These are phyloP conservation scores for Sebastes umbrosus DNA, from an alignment of 2,797 vertebrate genomes.

Conservation along the genomic window DNA sequence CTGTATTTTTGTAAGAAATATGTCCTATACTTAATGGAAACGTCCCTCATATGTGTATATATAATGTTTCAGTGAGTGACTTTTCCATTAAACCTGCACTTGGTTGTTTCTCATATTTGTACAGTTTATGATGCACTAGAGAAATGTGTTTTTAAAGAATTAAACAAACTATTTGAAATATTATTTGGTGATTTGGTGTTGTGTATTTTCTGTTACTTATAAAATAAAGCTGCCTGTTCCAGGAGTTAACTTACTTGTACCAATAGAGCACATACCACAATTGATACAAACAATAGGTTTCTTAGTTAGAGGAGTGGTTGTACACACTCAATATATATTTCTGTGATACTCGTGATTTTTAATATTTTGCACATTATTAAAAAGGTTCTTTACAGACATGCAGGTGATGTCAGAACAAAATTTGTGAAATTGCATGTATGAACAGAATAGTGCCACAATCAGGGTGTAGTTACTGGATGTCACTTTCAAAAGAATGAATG, in stretches of 20 bases:
- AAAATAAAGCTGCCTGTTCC: constrained; percentile 6
- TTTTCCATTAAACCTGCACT: not conserved
- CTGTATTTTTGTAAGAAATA: constrained; percentile 2
- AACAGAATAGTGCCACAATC: not conserved
- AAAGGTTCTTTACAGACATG: not conserved
- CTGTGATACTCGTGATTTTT: not conserved
- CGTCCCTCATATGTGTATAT: too few species aligned
- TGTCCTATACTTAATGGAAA: not conserved
- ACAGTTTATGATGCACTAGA: not conserved
- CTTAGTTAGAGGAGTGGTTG: not conserved
- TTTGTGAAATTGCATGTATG: not conserved
- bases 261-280: not conserved
- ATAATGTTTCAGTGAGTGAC: not conserved
- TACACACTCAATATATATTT: not conserved
- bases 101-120: not conserved
- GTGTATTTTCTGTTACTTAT: not conserved
- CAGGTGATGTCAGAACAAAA: not conserved
- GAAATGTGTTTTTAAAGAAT: not conserved
- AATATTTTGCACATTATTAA: not conserved
- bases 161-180: not conserved
- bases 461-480: not conserved
- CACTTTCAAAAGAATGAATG: not conserved
- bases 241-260: not conserved
- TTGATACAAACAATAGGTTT: not conserved
- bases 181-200: not conserved